These are phyloP conservation scores for Melozone crissalis DNA, from an alignment of 2,113 vertebrate genomes.

Conservation along the genomic window DNA sequence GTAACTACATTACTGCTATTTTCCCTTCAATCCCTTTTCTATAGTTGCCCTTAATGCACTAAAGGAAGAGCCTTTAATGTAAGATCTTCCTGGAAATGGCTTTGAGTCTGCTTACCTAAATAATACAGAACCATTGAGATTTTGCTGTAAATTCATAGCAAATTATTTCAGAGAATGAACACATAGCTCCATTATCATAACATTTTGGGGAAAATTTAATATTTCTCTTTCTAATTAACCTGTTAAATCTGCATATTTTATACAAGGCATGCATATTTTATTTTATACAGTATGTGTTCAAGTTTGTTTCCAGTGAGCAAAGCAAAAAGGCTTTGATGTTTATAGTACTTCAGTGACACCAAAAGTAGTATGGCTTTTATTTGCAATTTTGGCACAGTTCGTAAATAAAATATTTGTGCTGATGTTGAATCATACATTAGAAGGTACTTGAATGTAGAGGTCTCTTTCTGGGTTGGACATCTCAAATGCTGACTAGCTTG, in stretches of 20 bases:
- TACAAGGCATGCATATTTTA: not conserved
- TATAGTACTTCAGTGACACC: not conserved
- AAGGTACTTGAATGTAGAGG: not conserved
- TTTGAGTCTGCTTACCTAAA: not conserved
- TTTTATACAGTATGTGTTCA: not conserved
- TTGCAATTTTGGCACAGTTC: not conserved
- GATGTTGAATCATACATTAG: not conserved
- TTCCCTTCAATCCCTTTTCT: not conserved
- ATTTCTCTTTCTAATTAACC: not conserved
- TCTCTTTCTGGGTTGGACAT: not conserved
- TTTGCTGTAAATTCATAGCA: not conserved
- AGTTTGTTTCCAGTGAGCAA: not conserved
- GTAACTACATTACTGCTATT: not conserved
- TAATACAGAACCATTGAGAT: not conserved
- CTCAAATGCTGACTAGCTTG: not conserved
- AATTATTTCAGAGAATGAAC: not conserved
- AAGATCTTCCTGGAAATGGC: not conserved
- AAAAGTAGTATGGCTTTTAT: not conserved
- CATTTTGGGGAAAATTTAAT: not conserved
- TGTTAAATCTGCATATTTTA: not conserved
- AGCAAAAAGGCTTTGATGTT: not conserved
- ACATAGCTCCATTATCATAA: not conserved
- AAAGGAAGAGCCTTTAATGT: not conserved
- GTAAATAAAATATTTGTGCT: not conserved
- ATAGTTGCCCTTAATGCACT: not conserved